phyloP scores from a whole-genome alignment of 2,797 vertebrate genomes.

The Adelosebastes latens region DNA sequence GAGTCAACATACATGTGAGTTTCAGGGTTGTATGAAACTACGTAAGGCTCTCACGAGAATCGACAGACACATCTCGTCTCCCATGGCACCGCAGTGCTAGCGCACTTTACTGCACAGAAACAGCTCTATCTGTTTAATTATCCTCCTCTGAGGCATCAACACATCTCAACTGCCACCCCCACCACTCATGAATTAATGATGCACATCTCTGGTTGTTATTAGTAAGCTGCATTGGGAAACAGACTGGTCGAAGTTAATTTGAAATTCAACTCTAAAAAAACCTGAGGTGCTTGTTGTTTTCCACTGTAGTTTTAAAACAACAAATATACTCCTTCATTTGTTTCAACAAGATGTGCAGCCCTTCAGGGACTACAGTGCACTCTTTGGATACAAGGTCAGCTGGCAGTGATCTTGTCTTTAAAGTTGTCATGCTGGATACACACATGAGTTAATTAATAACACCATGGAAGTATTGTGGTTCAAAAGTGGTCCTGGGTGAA shows the following conservation, averaged over 20 bases:
- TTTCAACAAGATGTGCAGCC: constrained; percentile 7
- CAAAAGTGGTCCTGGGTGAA: neutral
- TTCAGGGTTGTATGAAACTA: constrained; percentile 47
- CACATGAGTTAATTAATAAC: constrained; percentile 3
- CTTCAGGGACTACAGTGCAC: neutral
- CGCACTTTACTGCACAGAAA: constrained; percentile 70
- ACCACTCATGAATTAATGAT: constrained; percentile 83
- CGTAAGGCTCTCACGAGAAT: constrained; percentile 33
- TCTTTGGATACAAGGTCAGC: constrained; percentile 8
- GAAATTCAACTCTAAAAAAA: constrained; percentile 50
- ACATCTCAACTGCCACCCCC: constrained; percentile 71
- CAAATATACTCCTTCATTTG: constrained; percentile 12
- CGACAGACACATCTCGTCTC: constrained; percentile 43
- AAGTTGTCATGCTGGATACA: neutral
- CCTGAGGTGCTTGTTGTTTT: constrained; percentile 42
- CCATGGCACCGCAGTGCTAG: constrained; percentile 35
- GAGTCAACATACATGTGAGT: constrained; percentile 45
- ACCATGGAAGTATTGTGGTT: neutral
- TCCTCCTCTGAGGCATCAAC: constrained; percentile 76
- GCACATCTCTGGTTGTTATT: constrained; percentile 76
- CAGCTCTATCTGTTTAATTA: constrained; percentile 82
- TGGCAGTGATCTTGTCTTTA: neutral
- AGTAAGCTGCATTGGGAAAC: constrained; percentile 70
- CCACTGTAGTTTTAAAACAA: constrained; percentile 26
- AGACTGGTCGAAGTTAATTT: constrained; percentile 71